phyloP scores from a whole-genome alignment of 2,113 vertebrate species.

The Arizona elegans region DNA sequence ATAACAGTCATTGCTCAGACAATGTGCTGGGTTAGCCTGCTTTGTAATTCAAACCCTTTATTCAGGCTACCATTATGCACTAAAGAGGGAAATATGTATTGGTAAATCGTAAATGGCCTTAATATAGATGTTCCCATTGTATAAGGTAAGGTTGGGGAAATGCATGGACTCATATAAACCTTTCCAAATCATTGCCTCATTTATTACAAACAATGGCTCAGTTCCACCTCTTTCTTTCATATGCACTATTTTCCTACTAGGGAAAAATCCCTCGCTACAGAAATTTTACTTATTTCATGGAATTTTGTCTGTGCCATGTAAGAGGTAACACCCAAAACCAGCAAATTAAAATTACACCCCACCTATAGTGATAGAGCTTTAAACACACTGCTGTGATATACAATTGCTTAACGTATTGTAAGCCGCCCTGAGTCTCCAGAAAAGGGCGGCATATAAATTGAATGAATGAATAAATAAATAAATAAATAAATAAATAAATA shows the following conservation, averaged over 20 bases:
- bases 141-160: conserved; percentile 20
- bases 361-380: not conserved
- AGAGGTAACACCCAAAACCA: not conserved
- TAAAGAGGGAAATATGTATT: conserved; percentile 74
- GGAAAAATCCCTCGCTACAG: not conserved
- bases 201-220: conserved; percentile 33
- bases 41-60: conserved; percentile 80
- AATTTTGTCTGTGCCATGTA: conserved; percentile 21
- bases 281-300: conserved; percentile 11
- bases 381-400: not conserved
- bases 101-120: conserved; percentile 67
- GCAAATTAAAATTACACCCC: not conserved
- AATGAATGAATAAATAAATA: too few relatives aligned
- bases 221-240: not conserved
- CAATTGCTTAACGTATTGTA: too few relatives aligned
- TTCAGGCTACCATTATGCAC: conserved; percentile 70
- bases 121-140: conserved; percentile 51
- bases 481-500: too few relatives aligned
- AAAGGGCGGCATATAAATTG: too few relatives aligned
- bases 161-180: rapidly evolving
- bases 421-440: too few relatives aligned
- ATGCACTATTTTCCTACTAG: not conserved
- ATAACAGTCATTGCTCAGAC: conserved; percentile 73
- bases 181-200: conserved; percentile 20
- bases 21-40: conserved; percentile 66